Base-by-base conservation (phyloP, 2,888 invertebrate genomes). In the Eupithecia exiguata region DNA sequence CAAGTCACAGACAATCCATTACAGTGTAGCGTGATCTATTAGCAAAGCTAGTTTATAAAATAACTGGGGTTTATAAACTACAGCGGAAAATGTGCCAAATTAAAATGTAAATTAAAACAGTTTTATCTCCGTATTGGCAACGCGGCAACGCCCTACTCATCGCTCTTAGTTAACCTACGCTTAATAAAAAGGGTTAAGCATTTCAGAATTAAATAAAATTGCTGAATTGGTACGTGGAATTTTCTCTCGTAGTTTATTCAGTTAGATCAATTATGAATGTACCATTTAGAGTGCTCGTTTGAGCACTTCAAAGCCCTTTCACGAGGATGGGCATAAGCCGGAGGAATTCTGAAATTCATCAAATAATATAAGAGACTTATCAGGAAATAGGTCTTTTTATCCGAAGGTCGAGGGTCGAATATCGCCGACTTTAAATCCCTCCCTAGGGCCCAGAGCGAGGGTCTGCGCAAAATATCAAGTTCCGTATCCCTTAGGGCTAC, bases 401-500 rank as follows among this genome's bases (percentile, higher is more conserved):
- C 74, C 72, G 65, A 76, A 80, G 77, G 76, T 72, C 74, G 76
- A 69, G 75, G 77, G 78, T 78, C 80, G 74, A 80, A 78, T 78
- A 78, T 78, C 77, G 73, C 73, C 75, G 77, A 72, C 73, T 78
- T 74, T 74, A 80, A 80, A 80, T 78, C 80, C 80, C 74, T 77
- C 80, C 80, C 78, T 21, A 40, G 78, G 71, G 78, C 65, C 67
- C 69, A 53, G 18, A 68, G 58, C 58, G 25, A 25, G 74, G 71
- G 77, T 68, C 75, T 75, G 77, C 71, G 78, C 72, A 74, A 80
- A 80, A 80, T 80, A 80, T 80, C 78, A 77, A 77, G 80, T 78
- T 78, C 68, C 72, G 69, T 53, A 75, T 76, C 77, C 76, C 77
- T 67, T 2, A 75, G 66, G 78, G 73, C 74, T 62, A 53, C 73